These are phyloP conservation scores for Nannoperca obscura DNA, from an alignment of 2,797 vertebrate species.

Conservation along the genomic window DNA sequence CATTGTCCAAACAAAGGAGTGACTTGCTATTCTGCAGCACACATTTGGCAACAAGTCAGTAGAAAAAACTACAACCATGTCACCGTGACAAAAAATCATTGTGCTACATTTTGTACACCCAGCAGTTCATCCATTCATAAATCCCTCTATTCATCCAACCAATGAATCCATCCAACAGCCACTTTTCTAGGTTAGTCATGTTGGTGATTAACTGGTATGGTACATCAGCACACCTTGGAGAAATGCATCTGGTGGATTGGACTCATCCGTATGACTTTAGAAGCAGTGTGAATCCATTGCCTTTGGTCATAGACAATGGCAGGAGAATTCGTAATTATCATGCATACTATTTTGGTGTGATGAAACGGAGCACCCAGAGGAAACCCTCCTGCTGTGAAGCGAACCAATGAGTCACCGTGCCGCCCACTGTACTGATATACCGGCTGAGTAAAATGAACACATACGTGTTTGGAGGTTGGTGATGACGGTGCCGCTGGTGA, in stretches of 20 bases:
- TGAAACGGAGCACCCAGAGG: constrained; percentile 10
- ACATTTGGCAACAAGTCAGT: neutral
- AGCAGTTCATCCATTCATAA: neutral
- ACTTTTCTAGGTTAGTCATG: neutral
- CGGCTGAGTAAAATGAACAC: constrained; percentile 70
- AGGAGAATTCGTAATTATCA: constrained; percentile 21
- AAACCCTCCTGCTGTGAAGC: constrained; percentile 34
- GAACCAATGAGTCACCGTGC: constrained; percentile 16
- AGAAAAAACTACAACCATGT: neutral
- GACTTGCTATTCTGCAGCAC: neutral
- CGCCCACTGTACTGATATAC: constrained; percentile 1
- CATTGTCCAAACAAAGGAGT: neutral
- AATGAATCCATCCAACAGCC: neutral
- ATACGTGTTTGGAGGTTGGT: constrained; percentile 95
- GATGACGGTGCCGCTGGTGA: constrained; percentile 91
- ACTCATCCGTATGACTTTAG: constrained; percentile 3
- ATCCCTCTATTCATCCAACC: neutral
- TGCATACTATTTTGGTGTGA: neutral
- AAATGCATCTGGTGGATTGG: neutral
- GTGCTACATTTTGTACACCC: too few species aligned
- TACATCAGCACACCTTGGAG: neutral
- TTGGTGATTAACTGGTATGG: neutral
- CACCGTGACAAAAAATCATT: neutral
- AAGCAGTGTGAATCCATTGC: neutral
- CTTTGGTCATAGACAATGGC: neutral